Percentiles rank a stretch among this genome's conserved stretches.
phyloP scores from a whole-genome alignment of 2,888 invertebrate species.

The Watsonalla cultraria region DNA sequence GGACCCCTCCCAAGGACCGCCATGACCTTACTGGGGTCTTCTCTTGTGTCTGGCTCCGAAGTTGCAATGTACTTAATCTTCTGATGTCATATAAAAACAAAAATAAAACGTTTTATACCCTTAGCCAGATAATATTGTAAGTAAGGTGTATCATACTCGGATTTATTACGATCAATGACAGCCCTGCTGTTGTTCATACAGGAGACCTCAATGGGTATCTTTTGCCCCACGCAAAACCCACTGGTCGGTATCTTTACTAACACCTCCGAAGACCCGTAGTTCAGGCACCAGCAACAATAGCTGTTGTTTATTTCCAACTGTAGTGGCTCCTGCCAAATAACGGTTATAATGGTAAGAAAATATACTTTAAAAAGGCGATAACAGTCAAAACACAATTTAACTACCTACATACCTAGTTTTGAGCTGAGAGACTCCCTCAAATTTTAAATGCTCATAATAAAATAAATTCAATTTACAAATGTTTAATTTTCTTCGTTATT shows the following conservation, averaged over 20 bases:
- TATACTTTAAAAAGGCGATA: not conserved
- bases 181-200: not conserved
- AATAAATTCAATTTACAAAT: too few relatives aligned
- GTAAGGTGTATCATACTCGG: too few relatives aligned
- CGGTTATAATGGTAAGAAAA: too few relatives aligned
- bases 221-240: not conserved
- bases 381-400: not conserved
- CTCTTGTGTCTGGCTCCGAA: slow-evolving; percentile 28
- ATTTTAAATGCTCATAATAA: too few relatives aligned
- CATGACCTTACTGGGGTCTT: slow-evolving; percentile 26
- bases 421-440: too few relatives aligned
- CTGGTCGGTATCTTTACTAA: not conserved
- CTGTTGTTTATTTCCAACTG: not conserved
- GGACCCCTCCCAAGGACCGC: slow-evolving; percentile 70
- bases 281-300: not conserved
- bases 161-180: not conserved
- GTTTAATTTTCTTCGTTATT: too few relatives aligned
- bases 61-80: slow-evolving; percentile 37
- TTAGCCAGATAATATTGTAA: too few relatives aligned
- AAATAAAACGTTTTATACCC: too few relatives aligned
- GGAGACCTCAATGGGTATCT: not conserved
- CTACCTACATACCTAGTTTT: not conserved
- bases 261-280: not conserved
- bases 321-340: not conserved
- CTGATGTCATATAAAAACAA: slow-evolving; percentile 23